Conservation (phyloP, 2,113 vertebrate species). For the Emberiza fucata region DNA sequence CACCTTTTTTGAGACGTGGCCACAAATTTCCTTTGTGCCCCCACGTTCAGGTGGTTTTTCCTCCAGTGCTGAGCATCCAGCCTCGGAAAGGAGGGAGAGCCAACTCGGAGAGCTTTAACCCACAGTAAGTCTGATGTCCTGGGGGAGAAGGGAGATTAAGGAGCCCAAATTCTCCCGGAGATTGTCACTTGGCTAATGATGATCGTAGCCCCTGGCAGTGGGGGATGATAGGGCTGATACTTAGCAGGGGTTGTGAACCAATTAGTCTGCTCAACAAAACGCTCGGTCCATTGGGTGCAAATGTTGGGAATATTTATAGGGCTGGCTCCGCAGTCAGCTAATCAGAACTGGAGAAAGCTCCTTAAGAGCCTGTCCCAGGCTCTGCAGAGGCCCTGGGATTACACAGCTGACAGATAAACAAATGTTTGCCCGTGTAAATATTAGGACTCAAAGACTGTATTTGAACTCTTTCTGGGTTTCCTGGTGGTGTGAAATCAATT, state of each 20-base stretch:
- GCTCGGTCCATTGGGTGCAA: constrained; percentile 59
- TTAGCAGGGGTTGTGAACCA: constrained; percentile 69
- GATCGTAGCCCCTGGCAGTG: constrained; percentile 44
- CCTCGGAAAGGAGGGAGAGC: neutral
- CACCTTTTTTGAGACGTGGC: neutral
- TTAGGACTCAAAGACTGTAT: neutral
- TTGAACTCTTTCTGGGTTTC: neutral
- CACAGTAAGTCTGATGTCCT: neutral
- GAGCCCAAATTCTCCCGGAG: constrained; percentile 62
- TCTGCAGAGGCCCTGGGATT: constrained; percentile 16
- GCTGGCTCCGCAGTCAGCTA: neutral
- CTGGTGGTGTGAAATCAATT: constrained; percentile 6
- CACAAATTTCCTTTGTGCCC: neutral
- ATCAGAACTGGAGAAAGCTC: constrained; percentile 23
- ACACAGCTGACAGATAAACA: constrained; percentile 43
- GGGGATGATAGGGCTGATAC: constrained; percentile 55
- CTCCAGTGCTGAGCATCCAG: neutral
- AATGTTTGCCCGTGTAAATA: constrained; percentile 24
- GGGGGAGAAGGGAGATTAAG: constrained; percentile 47
- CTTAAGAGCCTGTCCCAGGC: constrained; percentile 20
- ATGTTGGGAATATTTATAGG: constrained; percentile 59
- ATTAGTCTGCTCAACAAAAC: constrained; percentile 63
- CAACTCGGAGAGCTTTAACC: constrained; percentile 11
- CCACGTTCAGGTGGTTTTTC: neutral
- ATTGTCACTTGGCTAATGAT: constrained; percentile 67